Conservation (phyloP, 2,113 vertebrate species). For the Sinocyclocheilus anshuiensis region DNA sequence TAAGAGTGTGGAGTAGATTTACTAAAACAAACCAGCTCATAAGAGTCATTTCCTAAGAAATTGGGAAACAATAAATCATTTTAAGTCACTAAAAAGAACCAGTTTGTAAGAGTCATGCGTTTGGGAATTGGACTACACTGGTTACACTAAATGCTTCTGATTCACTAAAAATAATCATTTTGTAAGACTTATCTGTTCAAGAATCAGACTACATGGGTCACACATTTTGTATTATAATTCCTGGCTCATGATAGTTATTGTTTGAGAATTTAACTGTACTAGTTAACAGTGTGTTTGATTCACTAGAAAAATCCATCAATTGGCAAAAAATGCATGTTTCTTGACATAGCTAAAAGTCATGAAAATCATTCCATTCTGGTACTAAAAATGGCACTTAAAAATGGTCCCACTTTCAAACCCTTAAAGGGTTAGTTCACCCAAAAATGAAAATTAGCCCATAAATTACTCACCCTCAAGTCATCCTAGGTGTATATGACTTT, state of each 20-base stretch:
- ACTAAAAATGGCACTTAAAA: background rate
- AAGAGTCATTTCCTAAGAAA: background rate
- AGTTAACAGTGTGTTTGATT: background rate
- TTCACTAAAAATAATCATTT: constrained; percentile 1
- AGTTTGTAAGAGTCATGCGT: background rate
- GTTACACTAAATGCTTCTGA: background rate
- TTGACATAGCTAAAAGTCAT: background rate
- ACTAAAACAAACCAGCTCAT: background rate
- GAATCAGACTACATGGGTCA: background rate
- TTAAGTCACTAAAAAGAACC: background rate
- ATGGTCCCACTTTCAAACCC: background rate
- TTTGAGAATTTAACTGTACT: background rate
- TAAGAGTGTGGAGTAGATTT: background rate
- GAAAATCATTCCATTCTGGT: background rate
- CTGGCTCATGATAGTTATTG: background rate
- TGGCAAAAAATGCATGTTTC: background rate
- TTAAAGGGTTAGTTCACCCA: background rate
- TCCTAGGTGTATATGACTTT: too few species aligned
- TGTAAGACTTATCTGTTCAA: background rate
- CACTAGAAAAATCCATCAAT: background rate
- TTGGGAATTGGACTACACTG: background rate
- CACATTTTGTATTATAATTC: background rate
- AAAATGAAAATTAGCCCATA: too few species aligned
- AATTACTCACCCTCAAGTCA: too few species aligned
- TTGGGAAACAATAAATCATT: too few species aligned